A percentile compares a stretch with the other conserved stretches of the same genome.
These are phyloP conservation scores for Clarias magur DNA, from an alignment of 2,113 vertebrate species.

Conservation along the genomic window DNA sequence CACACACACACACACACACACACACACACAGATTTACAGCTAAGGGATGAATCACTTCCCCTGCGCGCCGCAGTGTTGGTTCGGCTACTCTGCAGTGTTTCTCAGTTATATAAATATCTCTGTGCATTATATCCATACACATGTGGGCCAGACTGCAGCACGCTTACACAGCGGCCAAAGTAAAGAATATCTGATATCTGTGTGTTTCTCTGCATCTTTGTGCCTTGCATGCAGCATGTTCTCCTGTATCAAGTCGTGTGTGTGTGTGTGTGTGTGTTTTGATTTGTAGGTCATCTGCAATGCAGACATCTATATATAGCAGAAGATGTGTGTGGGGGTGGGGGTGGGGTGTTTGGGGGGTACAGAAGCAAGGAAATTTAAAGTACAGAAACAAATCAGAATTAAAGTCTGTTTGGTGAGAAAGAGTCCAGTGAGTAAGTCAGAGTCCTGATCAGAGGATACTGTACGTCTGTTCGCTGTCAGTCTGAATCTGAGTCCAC, in stretches of 20 bases:
- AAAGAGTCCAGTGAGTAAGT: no score
- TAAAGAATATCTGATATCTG: not conserved
- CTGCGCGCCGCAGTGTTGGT: not conserved
- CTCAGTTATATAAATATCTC: not conserved
- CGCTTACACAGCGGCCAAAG: not conserved
- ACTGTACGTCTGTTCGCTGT: not conserved
- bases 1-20: conserved; percentile 4
- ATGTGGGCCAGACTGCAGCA: not conserved
- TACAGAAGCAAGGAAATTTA: not conserved
- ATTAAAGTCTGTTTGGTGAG: not conserved
- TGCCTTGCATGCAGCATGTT: not conserved
- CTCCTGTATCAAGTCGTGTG: conserved; percentile 20
- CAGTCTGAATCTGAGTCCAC: not conserved
- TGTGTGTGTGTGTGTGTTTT: conserved; percentile 23
- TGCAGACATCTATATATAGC: conserved; percentile 81
- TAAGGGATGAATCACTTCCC: not conserved
- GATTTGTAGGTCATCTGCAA: conserved; percentile 77
- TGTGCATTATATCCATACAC: not conserved
- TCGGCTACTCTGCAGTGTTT: not conserved
- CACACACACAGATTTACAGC: not conserved
- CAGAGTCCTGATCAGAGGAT: no score
- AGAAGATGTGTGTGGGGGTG: conserved; percentile 48
- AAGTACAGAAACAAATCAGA: not conserved
- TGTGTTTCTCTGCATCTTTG: not conserved
- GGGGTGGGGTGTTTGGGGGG: not conserved